Percentiles rank a stretch among this genome's conserved stretches.
Conservation (phyloP, 2,113 vertebrate genomes). For the Alethe diademata region DNA sequence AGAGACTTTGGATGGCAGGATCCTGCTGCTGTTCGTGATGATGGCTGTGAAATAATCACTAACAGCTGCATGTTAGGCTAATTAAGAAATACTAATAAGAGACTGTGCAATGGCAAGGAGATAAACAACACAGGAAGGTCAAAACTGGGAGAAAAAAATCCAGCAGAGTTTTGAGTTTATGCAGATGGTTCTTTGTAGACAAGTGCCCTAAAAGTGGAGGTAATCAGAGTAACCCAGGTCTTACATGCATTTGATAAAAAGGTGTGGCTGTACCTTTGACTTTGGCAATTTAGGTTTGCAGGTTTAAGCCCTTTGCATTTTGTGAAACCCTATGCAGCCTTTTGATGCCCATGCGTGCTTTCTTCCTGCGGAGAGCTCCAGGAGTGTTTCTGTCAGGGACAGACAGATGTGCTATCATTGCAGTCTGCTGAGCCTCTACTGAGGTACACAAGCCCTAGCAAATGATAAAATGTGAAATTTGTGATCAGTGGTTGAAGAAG, state of each 20-base stretch:
- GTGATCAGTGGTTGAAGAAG: not conserved
- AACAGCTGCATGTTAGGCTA: not conserved
- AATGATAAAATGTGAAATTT: not conserved
- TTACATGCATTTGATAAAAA: rapidly evolving
- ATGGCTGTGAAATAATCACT: not conserved
- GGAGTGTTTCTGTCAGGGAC: not conserved
- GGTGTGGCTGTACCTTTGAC: not conserved
- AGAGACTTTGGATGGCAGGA: not conserved
- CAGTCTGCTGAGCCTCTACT: not conserved
- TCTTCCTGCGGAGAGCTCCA: not conserved
- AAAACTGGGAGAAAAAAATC: not conserved
- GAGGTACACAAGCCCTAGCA: not conserved
- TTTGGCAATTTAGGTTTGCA: not conserved
- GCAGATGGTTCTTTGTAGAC: not conserved
- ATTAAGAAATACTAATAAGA: not conserved
- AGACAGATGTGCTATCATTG: rapidly evolving
- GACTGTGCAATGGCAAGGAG: not conserved
- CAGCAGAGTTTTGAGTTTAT: not conserved
- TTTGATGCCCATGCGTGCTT: not conserved
- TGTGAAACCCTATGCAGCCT: not conserved
- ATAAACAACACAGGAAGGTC: not conserved
- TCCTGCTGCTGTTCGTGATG: not conserved
- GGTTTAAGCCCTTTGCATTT: not conserved
- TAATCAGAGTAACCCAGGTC: not conserved
- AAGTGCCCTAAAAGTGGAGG: not conserved